Evolutionary conservation across 2,797 vertebrate species (phyloP).

Genomic region (Myotis pilosus): DNA sequence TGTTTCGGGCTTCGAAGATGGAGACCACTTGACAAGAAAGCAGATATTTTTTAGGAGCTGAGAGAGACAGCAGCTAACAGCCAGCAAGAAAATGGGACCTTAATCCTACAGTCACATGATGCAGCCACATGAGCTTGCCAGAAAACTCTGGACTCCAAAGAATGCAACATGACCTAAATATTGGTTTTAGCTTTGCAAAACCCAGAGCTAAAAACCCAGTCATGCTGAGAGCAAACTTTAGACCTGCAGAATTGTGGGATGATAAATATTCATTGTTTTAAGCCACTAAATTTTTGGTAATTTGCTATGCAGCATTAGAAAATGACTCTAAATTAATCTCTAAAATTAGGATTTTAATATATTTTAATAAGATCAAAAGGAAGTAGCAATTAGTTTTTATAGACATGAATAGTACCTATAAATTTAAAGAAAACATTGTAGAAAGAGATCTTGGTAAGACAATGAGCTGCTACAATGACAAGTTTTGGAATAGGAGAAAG

Average conservation of each 20-base stretch:
- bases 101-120: neutral
- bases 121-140: neutral
- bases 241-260: neutral
- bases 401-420: neutral
- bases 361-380: neutral
- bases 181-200: neutral
- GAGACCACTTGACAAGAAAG: neutral
- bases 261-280: neutral
- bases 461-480: neutral
- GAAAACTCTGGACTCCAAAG: neutral
- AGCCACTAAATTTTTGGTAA: neutral
- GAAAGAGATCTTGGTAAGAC: neutral
- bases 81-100: neutral
- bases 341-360: neutral
- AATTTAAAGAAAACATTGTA: neutral
- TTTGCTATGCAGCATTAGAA: neutral
- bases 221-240: neutral
- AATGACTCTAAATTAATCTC: neutral
- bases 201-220: neutral
- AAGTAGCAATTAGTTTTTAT: neutral
- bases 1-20: neutral
- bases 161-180: neutral
- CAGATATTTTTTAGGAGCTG: neutral
- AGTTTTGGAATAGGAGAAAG: neutral
- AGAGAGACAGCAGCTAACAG: neutral